Evolutionary conservation across 1,140 invertebrate genomes (phyloP), one percentile per base, ranked within the genome.

Genomic region (Trichoplusia ni): DNA sequence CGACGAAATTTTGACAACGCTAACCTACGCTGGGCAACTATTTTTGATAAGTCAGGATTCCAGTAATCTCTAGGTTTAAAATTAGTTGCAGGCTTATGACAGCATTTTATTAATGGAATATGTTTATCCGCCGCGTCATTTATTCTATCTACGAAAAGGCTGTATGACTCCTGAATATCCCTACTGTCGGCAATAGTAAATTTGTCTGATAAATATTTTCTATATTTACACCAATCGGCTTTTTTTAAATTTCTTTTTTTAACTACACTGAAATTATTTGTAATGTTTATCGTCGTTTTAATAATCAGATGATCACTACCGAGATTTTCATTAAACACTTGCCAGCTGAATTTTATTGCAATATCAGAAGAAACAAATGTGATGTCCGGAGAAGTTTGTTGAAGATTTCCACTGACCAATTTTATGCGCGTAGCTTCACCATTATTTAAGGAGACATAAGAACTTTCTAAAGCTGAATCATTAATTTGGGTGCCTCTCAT

Each of bases 281-380:
- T 1, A 35, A 7, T 18, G 6, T 29, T 19, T 19, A 4, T 9
- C 11, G 11, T 18, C 51, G 46, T 51, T 70, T 69, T 46, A 70
- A n/a, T 67, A 21, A 71, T 62, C 1, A 67, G 19, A 23, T 75
- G 69, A 33, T 75, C 73, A 51, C 69, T 75, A 6, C 73, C 67
- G 14, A 75, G 19, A n/a, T 23, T 58, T 61, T 76, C 63, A 40
- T 67, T 69, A 1, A 6, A 8, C 16, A 61, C 44, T 0, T 47
- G 9, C 74, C 67, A 76, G 7, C 47, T 16, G 46, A 64, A 67
- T 18, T 62, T 14, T 23, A 59, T 21, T 2, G 68, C 49, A 35
- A 77, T 37, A 65, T 73, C 67, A 14, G 63, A 13, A 1, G 71
- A 64, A 1, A 37, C 35, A 35, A 77, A 71, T 1, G 74, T 38